A percentile compares a stretch with the other conserved stretches of the same genome.
phyloP scores from a whole-genome alignment of 1,140 invertebrate genomes.

The Bicyclus anynana region DNA sequence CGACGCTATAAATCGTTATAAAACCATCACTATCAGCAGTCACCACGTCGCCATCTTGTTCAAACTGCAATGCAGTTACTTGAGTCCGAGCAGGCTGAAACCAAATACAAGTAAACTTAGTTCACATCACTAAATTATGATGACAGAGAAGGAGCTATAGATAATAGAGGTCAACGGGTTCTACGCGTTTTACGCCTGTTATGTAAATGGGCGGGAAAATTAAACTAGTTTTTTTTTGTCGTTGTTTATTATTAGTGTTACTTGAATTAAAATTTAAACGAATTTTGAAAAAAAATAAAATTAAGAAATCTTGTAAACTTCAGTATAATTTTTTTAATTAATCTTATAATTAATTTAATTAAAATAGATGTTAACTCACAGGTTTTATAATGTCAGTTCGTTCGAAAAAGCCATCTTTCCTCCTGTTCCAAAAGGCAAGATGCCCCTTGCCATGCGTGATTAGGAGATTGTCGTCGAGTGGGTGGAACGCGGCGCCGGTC shows the following conservation, averaged over 20 bases:
- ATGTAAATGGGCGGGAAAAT: no score
- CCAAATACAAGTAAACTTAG: background rate
- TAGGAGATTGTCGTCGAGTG: conserved; percentile 93
- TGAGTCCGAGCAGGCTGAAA: conserved; percentile 87
- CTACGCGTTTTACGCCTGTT: no score
- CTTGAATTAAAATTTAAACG: no score
- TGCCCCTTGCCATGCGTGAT: conserved; percentile 96
- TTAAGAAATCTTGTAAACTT: no score
- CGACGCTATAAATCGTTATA: conserved; percentile 94
- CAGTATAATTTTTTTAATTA: no score
- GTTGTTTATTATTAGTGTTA: no score
- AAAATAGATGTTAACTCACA: no score
- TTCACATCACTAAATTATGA: background rate
- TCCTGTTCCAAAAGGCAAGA: conserved; percentile 93
- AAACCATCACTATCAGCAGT: conserved; percentile 96
- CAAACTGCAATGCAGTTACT: conserved; percentile 92
- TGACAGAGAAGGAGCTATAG: no score
- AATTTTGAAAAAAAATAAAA: no score
- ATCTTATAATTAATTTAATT: no score
- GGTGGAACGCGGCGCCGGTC: conserved; percentile 94
- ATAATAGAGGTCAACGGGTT: no score
- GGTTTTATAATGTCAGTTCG: conserved; percentile 91
- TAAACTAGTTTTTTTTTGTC: no score
- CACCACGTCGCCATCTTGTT: conserved; percentile 94
- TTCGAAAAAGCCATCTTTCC: conserved; percentile 93